Base-by-base conservation (phyloP, 2,797 vertebrate species). In the Columba guinea region DNA sequence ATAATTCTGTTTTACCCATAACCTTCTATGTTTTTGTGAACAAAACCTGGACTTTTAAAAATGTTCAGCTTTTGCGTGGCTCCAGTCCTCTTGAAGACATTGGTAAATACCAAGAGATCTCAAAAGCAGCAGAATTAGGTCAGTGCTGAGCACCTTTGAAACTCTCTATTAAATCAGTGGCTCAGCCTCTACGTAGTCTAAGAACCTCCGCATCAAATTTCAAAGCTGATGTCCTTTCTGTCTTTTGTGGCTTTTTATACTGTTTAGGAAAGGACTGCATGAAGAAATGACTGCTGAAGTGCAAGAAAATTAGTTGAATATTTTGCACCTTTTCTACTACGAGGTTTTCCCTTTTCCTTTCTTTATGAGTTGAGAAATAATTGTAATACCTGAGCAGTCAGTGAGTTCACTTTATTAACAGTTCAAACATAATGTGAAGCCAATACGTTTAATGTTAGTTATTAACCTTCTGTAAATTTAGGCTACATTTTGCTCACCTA, bases 401-500 rank as follows among this genome's bases (percentile, higher is more conserved):
- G 70, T 90, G 73, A 85, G 84, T 96, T 97, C 93, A 80, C 94
- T 96, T 97, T 73, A 78, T 84, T 81, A 97, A 81, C 60, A 96
- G 79, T 92, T 96, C 80, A 96, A 93, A 92, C 28, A 64, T 94
- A 97, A 96, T 59, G 83, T 87, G 80, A 94, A 95, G 32, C 35
- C 69, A 90, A 90, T 96, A 83, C 68, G 94, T 97, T 96, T 96
- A 92, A 95, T 91, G 80, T 52, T 80, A 84, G 84, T 94, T 96
- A 94, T 96, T 97, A 97, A 89, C 69, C 28, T 65, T 82, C 77
- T 85, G 53, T 83, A 95, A 96, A 96, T 94, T 89, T 96, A 94
- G 96, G 62, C 55, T 77, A 77, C 59, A 80, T 96, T 96, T 96
- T 95, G n/a, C 55, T 85, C 96, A 89, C 90, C 95, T 96, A 96